phyloP scores from a whole-genome alignment of 2,797 vertebrate species.

The Lacerta viridis region DNA sequence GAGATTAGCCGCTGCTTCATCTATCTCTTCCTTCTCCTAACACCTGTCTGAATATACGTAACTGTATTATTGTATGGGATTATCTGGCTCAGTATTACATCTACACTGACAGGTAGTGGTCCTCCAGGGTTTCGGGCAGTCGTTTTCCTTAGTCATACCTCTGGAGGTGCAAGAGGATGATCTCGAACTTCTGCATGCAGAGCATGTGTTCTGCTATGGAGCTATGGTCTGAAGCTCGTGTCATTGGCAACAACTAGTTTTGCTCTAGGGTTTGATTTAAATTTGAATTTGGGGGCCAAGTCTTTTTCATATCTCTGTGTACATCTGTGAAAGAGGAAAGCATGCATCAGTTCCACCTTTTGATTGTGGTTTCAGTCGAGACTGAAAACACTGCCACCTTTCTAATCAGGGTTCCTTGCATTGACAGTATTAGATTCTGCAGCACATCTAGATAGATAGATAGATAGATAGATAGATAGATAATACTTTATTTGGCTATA shows the following conservation, averaged over 20 bases:
- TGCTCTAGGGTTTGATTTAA: neutral
- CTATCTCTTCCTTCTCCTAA: neutral
- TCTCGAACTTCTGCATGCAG: neutral
- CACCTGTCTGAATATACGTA: no score
- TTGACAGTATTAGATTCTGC: slow-evolving; percentile 6
- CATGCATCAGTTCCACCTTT: slow-evolving; percentile 6
- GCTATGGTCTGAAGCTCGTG: neutral
- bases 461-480: no score
- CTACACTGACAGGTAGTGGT: neutral
- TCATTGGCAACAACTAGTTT: neutral
- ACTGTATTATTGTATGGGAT: neutral
- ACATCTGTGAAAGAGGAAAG: neutral
- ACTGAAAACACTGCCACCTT: slow-evolving; percentile 12
- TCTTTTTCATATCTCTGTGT: neutral
- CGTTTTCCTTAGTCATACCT: neutral
- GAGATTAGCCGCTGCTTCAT: neutral
- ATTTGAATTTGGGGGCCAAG: neutral
- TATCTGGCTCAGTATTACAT: neutral
- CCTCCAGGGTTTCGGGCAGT: neutral
- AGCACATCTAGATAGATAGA: neutral
- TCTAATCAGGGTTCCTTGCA: slow-evolving; percentile 7
- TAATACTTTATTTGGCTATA: no score
- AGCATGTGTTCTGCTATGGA: neutral
- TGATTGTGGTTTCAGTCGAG: slow-evolving; percentile 28
- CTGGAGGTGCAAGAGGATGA: neutral